Evolutionary conservation across 2,113 vertebrate species (phyloP).

Genomic region (Pelvicachromis taeniatus): DNA sequence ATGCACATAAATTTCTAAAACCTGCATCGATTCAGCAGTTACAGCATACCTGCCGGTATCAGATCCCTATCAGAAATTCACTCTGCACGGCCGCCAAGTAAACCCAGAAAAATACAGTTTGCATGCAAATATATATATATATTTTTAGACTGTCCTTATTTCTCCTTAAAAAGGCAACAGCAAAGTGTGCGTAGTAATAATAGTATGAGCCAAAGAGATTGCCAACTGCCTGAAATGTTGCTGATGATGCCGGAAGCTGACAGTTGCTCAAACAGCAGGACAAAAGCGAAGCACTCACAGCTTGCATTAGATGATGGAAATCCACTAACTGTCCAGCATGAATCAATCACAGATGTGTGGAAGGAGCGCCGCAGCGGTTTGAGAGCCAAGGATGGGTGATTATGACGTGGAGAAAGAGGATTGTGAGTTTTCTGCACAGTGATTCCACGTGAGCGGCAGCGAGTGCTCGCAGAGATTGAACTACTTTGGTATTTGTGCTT

Average conservation of each 20-base stretch:
- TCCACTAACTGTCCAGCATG: constrained; percentile 40
- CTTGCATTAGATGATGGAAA: constrained; percentile 47
- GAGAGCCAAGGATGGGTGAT: constrained; percentile 22
- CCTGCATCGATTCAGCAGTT: neutral
- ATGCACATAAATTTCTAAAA: neutral
- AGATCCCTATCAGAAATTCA: constrained; percentile 11
- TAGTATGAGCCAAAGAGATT: constrained; percentile 38
- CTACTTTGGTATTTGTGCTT: neutral
- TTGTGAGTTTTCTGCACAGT: neutral
- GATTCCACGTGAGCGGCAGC: neutral
- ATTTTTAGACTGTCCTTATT: neutral
- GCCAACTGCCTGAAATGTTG: constrained; percentile 9
- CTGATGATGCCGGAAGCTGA: constrained; percentile 9
- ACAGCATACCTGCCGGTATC: neutral
- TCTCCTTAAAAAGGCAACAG: neutral
- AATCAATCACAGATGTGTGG: constrained; percentile 38
- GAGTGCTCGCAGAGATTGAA: neutral
- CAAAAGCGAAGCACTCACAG: constrained; percentile 36
- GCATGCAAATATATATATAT: constrained; percentile 26
- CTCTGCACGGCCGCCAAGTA: neutral
- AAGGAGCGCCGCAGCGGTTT: neutral
- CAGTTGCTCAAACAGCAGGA: constrained; percentile 44
- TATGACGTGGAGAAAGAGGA: constrained; percentile 13
- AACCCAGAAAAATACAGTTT: neutral
- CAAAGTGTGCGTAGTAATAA: neutral